A percentile compares a stretch with the other conserved stretches of the same genome.
Conservation (phyloP, 2,888 invertebrate species). For the Antheraea yamamai region DNA sequence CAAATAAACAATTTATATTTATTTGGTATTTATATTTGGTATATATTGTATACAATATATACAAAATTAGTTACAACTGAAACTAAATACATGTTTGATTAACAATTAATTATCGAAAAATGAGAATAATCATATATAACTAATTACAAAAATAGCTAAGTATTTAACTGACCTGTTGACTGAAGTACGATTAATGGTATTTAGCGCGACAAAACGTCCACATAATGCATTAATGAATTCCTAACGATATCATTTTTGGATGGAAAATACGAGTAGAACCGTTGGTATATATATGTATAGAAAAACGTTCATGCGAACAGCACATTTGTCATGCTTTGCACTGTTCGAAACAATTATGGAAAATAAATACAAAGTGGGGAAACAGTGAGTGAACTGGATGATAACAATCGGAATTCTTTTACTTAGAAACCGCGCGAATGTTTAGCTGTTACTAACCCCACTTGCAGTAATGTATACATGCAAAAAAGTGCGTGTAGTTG, state of each 20-base stretch:
- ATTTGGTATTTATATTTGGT: too few relatives aligned
- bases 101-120: too few relatives aligned
- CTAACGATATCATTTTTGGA: background rate
- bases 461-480: background rate
- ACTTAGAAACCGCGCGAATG: background rate
- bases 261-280: background rate
- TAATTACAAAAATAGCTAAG: background rate
- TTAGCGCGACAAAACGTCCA: background rate
- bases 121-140: too few relatives aligned
- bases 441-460: background rate
- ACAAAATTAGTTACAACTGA: too few relatives aligned
- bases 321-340: constrained; percentile 12
- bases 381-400: constrained; percentile 1
- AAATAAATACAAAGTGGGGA: constrained; percentile 10
- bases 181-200: background rate
- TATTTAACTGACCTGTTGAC: too few relatives aligned
- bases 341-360: constrained; percentile 14
- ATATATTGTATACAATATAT: too few relatives aligned
- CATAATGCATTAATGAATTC: background rate
- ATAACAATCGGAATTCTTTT: constrained; percentile 15
- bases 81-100: too few relatives aligned
- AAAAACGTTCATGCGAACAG: constrained; percentile 7
- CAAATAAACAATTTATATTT: too few relatives aligned
- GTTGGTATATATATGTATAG: background rate
- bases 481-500: background rate